Conservation (phyloP, 2,113 vertebrate species). For the Eubucco bourcierii region DNA sequence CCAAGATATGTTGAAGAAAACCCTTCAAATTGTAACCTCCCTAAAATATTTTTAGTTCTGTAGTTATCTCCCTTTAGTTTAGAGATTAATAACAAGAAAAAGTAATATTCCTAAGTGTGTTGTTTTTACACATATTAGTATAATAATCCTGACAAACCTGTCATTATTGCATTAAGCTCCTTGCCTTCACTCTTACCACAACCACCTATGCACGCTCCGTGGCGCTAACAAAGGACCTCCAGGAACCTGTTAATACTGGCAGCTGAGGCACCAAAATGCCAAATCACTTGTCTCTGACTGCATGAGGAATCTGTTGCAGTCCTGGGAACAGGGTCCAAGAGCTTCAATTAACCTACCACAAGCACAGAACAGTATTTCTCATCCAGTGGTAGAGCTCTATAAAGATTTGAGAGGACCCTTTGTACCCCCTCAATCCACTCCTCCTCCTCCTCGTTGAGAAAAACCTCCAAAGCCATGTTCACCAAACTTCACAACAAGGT, state of each 20-base stretch:
- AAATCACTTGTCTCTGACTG: not conserved
- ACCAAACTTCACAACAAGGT: not conserved
- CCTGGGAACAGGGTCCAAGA: not conserved
- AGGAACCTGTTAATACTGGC: not conserved
- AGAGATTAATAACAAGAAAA: not conserved
- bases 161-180: not conserved
- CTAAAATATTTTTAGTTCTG: not conserved
- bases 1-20: not conserved
- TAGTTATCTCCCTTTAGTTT: not conserved
- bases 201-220: rapidly evolving
- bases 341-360: not conserved
- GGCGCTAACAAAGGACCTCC: not conserved
- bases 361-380: not conserved
- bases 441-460: not conserved
- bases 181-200: not conserved
- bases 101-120: not conserved
- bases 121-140: not conserved
- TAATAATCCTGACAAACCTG: not conserved
- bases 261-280: not conserved
- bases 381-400: not conserved
- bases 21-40: not conserved
- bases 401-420: not conserved
- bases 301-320: not conserved
- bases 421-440: not conserved
- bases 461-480: not conserved